Base-by-base conservation (phyloP, 2,797 vertebrate species). In the Coccyzus lansbergi region DNA sequence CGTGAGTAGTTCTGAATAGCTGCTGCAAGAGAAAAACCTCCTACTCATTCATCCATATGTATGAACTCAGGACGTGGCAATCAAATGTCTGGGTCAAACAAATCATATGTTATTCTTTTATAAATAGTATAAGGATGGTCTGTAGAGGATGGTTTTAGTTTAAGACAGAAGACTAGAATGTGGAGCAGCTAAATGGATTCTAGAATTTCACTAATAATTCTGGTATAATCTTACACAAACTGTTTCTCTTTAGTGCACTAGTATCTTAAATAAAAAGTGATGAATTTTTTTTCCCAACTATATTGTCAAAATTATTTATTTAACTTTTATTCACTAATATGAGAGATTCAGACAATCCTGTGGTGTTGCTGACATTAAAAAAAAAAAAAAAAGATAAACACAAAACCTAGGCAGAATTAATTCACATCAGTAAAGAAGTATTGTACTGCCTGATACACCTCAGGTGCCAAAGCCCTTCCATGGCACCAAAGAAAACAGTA, bases 81-180 rank as follows among this genome's bases (percentile, higher is more conserved):
- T 76, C 63, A 78, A 70, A 90, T 72, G 53, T 70, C 77, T 88
- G 67, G 64, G 86, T 90, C 80, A 90, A 87, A 95, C 55, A 86
- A 95, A 90, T 74, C 81, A 70, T 63, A 38, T 65, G 91, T 60
- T 60, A 86, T 83, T 91, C 9, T 80, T 88, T 88, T 88, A 81
- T 59, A 94, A 95, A 91, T 51, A 90, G 46, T 18, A 59, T 46
- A 46, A 46, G 20, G 5, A 46, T 46, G 46, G 46, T 20, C 46
- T 46, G 48, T 70, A 69, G 81, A 93, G 49, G 34, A 83, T 70
- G 31, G 42, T 24, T 71, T 72, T 55, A 64, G 34, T 56, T 90
- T 81, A 88, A 91, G 44, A 36, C 63, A 88, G 42, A 6, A 26
- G 40, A 76, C 33, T 70, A 86, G 49, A 85, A 88, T 15, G 15